phyloP scores from a whole-genome alignment of 92 coral and sea anemone species.

The Palythoa grandiflora region DNA sequence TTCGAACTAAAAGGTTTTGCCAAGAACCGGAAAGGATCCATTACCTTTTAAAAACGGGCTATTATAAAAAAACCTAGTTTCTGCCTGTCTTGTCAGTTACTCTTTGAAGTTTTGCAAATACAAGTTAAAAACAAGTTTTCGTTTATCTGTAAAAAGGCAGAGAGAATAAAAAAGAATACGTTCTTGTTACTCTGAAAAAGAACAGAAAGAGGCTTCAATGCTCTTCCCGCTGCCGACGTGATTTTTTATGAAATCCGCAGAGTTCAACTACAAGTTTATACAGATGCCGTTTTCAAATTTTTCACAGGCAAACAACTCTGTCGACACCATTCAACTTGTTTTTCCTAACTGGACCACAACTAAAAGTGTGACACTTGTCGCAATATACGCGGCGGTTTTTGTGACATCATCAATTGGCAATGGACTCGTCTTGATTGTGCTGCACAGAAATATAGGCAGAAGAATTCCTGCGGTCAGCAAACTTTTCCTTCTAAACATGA shows the following conservation, averaged over 20 bases:
- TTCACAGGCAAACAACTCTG: conserved; percentile 22
- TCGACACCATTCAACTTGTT: not conserved
- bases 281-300: not conserved
- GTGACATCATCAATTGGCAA: conserved; percentile 62
- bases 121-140: not conserved
- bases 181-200: not conserved
- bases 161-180: no score
- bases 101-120: not conserved
- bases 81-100: not conserved
- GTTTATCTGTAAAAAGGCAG: not conserved
- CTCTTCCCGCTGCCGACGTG: not conserved
- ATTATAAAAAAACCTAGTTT: not conserved
- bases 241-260: not conserved
- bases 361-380: conserved; percentile 1
- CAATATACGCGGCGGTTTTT: conserved; percentile 46
- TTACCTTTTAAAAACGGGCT: not conserved
- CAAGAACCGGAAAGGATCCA: not conserved
- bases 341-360: conserved; percentile 42
- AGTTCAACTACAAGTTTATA: not conserved
- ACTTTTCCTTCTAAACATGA: conserved; percentile 72
- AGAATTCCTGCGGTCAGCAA: conserved; percentile 75
- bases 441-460: conserved; percentile 67
- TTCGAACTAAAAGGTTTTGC: not conserved
- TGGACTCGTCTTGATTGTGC: conserved; percentile 54
- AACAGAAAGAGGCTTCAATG: not conserved